Percentiles rank a stretch among this genome's conserved stretches.
These are phyloP conservation scores for Syngnathoides biaculeatus DNA, from an alignment of 2,113 vertebrate genomes.

Conservation along the genomic window DNA sequence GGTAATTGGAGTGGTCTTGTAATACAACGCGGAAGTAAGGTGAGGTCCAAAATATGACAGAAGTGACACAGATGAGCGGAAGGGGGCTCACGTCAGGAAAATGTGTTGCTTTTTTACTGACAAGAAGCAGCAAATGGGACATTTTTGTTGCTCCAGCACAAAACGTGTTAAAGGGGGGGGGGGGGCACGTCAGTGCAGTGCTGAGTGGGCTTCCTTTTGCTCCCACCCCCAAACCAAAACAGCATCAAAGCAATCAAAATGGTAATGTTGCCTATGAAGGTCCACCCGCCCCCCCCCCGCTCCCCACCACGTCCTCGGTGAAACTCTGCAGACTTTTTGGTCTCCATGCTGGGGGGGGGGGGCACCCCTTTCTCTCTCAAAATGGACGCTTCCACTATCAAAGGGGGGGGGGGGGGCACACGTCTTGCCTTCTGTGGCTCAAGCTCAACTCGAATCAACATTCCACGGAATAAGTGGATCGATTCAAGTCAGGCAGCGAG, in stretches of 20 bases:
- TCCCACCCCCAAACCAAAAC: slow-evolving; percentile 90
- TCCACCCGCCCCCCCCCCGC: slow-evolving; percentile 80
- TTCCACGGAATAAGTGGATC: slow-evolving; percentile 64
- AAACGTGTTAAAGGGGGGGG: slow-evolving; percentile 67
- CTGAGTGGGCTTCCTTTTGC: slow-evolving; percentile 79
- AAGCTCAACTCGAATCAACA: slow-evolving; percentile 48
- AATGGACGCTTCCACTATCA: slow-evolving; percentile 98
- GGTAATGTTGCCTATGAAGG: slow-evolving; percentile 95
- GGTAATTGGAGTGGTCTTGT: too few relatives aligned
- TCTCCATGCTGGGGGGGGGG: slow-evolving; percentile 78
- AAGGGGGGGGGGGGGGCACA: slow-evolving; percentile 49
- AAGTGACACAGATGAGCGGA: neutral
- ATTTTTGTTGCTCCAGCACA: slow-evolving; percentile 43
- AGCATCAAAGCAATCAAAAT: slow-evolving; percentile 99
- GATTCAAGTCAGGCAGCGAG: slow-evolving; percentile 34
- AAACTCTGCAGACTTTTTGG: slow-evolving; percentile 92
- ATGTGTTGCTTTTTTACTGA: neutral
- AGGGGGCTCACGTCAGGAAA: neutral
- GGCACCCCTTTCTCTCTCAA: slow-evolving; percentile 81
- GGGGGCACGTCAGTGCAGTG: slow-evolving; percentile 75
- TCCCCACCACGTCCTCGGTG: slow-evolving; percentile 49
- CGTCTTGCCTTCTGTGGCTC: neutral
- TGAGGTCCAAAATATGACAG: too few relatives aligned
- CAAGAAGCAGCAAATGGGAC: slow-evolving; percentile 48
- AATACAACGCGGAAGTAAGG: too few relatives aligned